phyloP scores from a whole-genome alignment of 2,113 vertebrate genomes.

The Alectura lathami region DNA sequence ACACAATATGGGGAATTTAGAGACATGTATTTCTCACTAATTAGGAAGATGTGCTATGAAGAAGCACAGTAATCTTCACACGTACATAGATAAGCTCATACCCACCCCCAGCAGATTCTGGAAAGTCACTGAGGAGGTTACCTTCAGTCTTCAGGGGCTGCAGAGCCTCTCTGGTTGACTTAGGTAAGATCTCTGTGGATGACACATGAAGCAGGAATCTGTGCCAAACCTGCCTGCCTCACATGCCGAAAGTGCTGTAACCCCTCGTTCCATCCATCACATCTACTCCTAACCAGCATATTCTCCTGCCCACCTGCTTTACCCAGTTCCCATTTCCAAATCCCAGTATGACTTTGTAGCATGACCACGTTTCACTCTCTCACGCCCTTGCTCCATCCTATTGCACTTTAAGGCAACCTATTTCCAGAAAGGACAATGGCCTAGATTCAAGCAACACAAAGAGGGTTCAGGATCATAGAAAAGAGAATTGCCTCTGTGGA shows the following conservation, averaged over 20 bases:
- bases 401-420: not conserved
- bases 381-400: not conserved
- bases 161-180: not conserved
- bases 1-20: not conserved
- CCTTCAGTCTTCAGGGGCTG: not conserved
- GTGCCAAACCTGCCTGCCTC: not conserved
- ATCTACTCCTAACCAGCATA: not conserved
- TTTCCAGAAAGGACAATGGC: not conserved
- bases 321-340: not conserved
- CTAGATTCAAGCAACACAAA: not conserved
- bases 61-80: not conserved
- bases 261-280: not conserved
- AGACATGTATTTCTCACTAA: not conserved
- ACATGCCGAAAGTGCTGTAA: not conserved
- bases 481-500: not conserved
- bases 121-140: not conserved
- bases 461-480: not conserved
- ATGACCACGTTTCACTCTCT: fast-evolving
- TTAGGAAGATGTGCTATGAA: not conserved
- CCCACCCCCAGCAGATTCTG: fast-evolving
- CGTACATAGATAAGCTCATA: not conserved
- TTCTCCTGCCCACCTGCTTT: not conserved
- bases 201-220: not conserved
- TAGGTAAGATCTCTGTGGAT: not conserved
- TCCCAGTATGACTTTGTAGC: not conserved